Percentiles rank a stretch among this genome's conserved stretches.
phyloP scores from a whole-genome alignment of 2,888 invertebrate genomes.

The Parthenolecanium corni region DNA sequence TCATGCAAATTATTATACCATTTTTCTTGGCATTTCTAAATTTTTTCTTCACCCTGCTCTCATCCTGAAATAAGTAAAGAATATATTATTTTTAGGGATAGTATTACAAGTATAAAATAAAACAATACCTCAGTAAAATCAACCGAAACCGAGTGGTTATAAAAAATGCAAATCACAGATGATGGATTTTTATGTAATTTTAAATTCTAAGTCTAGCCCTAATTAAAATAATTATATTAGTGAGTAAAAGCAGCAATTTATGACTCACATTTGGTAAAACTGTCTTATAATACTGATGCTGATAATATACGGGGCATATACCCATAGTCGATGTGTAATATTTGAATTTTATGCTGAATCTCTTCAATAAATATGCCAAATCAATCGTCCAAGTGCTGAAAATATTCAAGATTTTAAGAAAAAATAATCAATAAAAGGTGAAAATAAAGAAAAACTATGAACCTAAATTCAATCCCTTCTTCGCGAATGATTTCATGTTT shows the following conservation, averaged over 20 bases:
- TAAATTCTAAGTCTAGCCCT: no score
- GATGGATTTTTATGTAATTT: no score
- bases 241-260: background rate
- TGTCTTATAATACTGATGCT: constrained; percentile 16
- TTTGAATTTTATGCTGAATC: constrained; percentile 15
- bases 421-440: background rate
- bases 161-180: background rate
- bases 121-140: no score
- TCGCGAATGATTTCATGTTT: constrained; percentile 18
- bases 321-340: constrained; percentile 19
- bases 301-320: constrained; percentile 22
- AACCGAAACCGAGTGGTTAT: background rate
- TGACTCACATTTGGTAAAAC: constrained; percentile 16
- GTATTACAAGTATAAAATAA: no score
- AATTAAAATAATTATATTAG: background rate
- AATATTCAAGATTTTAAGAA: background rate
- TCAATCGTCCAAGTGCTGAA: constrained; percentile 22
- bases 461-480: constrained; percentile 23
- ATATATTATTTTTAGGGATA: no score
- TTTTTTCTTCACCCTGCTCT: constrained; percentile 16
- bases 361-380: constrained; percentile 21
- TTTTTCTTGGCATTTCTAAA: constrained; percentile 17
- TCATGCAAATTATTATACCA: constrained; percentile 1
- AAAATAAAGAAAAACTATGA: background rate
- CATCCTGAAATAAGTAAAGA: constrained; percentile 10